phyloP scores from a whole-genome alignment of 2,797 vertebrate genomes.

The Malacoraja senta region DNA sequence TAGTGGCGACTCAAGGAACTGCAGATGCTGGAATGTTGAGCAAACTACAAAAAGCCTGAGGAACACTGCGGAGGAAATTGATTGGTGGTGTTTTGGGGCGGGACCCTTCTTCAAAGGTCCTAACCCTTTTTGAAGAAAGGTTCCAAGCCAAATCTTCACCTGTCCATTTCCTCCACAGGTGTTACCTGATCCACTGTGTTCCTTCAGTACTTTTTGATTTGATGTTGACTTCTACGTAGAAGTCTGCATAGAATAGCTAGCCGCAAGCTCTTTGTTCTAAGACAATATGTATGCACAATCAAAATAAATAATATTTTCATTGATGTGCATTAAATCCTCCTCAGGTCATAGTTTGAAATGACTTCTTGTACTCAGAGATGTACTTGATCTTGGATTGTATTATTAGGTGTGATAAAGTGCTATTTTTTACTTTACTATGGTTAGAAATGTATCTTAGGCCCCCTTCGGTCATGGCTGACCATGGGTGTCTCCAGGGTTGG shows the following conservation, averaged over 20 bases:
- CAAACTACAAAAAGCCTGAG: too few relatives aligned
- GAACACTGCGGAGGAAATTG: too few relatives aligned
- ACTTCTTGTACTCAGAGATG: not conserved
- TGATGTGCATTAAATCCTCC: not conserved
- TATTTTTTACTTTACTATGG: not conserved
- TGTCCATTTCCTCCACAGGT: too few relatives aligned
- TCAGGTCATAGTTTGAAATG: not conserved
- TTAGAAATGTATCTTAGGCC: not conserved
- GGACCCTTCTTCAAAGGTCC: too few relatives aligned
- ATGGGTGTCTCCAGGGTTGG: too few relatives aligned
- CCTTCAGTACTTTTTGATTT: not conserved
- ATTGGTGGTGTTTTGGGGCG: too few relatives aligned
- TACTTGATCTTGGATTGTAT: not conserved
- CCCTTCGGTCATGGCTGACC: too few relatives aligned
- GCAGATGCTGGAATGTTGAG: too few relatives aligned
- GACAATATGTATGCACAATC: not conserved
- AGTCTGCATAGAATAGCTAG: not conserved
- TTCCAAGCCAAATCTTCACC: too few relatives aligned
- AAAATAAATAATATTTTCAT: not conserved
- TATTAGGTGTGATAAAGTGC: not conserved
- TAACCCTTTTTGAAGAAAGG: too few relatives aligned
- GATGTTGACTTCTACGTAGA: not conserved
- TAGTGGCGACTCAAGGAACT: too few relatives aligned
- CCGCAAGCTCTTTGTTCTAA: not conserved
- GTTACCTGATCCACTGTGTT: too few relatives aligned